phyloP scores from a whole-genome alignment of 2,888 invertebrate genomes.

The Xylophagus ater region DNA sequence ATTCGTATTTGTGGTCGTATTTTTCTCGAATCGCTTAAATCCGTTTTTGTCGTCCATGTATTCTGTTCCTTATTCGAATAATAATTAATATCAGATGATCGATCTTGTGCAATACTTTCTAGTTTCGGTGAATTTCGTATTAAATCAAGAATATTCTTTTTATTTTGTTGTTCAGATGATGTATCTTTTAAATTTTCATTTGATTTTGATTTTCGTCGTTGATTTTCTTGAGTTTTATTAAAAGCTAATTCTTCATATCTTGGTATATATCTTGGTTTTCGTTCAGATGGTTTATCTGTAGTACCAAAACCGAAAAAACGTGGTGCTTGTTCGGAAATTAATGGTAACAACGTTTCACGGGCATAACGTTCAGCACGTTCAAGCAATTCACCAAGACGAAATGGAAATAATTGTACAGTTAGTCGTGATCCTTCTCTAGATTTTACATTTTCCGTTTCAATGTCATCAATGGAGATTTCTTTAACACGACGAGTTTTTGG shows the following conservation, averaged over 20 bases:
- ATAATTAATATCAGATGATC: constrained; percentile 28
- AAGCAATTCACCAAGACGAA: constrained; percentile 63
- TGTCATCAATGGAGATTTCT: constrained; percentile 37
- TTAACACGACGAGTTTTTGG: constrained; percentile 40
- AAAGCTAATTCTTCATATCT: constrained; percentile 36
- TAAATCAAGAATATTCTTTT: constrained; percentile 32
- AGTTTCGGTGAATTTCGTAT: constrained; percentile 19
- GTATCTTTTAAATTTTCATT: too few species aligned
- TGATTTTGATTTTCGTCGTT: constrained; percentile 17
- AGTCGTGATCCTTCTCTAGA: constrained; percentile 17
- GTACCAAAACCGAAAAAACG: constrained; percentile 52
- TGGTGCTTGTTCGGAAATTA: constrained; percentile 70
- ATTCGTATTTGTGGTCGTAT: constrained; percentile 39
- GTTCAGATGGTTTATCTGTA: constrained; percentile 30
- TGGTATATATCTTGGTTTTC: constrained; percentile 53
- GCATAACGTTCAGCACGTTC: constrained; percentile 75
- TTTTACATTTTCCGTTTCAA: constrained; percentile 22
- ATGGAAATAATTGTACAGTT: constrained; percentile 70
- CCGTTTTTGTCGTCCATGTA: constrained; percentile 6
- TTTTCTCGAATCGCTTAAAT: constrained; percentile 24
- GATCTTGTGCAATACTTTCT: too few species aligned
- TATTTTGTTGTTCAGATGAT: constrained; percentile 19
- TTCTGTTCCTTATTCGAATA: constrained; percentile 19
- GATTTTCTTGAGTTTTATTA: constrained; percentile 1
- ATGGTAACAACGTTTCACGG: constrained; percentile 60